Percentiles rank a stretch among this genome's conserved stretches.
These are phyloP conservation scores for Esperia sulphurella DNA, from an alignment of 2,888 invertebrate genomes.

Conservation along the genomic window DNA sequence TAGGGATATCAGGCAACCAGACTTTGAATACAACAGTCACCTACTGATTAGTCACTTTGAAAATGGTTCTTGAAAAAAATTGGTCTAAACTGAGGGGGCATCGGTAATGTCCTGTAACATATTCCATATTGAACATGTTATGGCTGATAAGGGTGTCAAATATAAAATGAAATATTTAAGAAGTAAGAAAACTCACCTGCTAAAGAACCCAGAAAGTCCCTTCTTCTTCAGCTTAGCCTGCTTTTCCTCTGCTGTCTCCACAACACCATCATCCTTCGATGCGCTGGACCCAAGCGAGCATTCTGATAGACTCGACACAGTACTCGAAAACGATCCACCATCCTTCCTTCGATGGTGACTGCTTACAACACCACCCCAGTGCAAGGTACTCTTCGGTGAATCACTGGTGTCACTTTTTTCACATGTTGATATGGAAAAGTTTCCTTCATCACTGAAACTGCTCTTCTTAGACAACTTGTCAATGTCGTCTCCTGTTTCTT, in stretches of 20 bases:
- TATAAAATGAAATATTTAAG: too few species aligned
- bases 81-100: too few species aligned
- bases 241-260: slow-evolving; percentile 41
- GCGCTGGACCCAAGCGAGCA: slow-evolving; percentile 82
- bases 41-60: too few species aligned
- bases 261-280: slow-evolving; percentile 71
- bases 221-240: slow-evolving; percentile 78
- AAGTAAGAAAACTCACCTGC: slow-evolving; percentile 69
- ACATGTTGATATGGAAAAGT: slow-evolving; percentile 71
- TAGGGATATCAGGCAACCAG: too few species aligned
- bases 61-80: too few species aligned
- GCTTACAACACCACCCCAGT: slow-evolving; percentile 68
- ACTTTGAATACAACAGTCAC: too few species aligned
- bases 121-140: too few species aligned
- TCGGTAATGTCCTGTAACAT: too few species aligned
- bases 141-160: too few species aligned
- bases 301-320: slow-evolving; percentile 85
- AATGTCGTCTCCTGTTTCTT: slow-evolving; percentile 52
- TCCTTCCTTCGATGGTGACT: slow-evolving; percentile 78
- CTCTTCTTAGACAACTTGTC: slow-evolving; percentile 73
- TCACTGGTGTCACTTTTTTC: slow-evolving; percentile 76
- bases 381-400: slow-evolving; percentile 71
- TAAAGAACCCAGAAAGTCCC: slow-evolving; percentile 81
- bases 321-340: slow-evolving; percentile 83
- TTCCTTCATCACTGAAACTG: slow-evolving; percentile 75